These are phyloP conservation scores for Peromyscus attwateri DNA, from an alignment of 2,797 vertebrate genomes.

Conservation along the genomic window DNA sequence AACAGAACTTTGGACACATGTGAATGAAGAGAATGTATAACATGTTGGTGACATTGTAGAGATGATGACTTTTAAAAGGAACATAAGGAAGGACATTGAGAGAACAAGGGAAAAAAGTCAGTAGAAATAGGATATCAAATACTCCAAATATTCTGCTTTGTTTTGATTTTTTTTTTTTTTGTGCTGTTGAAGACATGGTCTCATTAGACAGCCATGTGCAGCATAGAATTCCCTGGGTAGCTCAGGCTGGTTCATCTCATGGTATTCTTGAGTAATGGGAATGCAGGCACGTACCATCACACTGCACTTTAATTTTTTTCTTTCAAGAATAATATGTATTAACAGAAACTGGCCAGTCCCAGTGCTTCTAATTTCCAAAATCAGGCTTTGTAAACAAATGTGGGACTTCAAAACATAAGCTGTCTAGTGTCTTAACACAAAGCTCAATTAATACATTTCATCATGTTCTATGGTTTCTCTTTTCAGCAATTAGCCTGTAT, in stretches of 20 bases:
- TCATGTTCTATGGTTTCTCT: slow-evolving; percentile 40
- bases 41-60: too few species aligned
- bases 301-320: background rate
- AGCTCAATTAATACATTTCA: background rate
- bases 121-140: background rate
- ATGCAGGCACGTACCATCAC: background rate
- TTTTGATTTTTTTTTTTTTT: background rate
- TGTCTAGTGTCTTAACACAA: slow-evolving; percentile 25
- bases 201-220: background rate
- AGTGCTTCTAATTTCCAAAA: background rate
- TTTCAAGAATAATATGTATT: background rate
- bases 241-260: background rate
- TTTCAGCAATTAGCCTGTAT: slow-evolving; percentile 39
- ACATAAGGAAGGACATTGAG: background rate
- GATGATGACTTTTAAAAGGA: background rate
- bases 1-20: background rate
- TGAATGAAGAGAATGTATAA: background rate
- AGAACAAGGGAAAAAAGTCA: background rate
- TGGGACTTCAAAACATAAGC: background rate
- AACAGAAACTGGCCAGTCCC: background rate
- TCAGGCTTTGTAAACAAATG: slow-evolving; percentile 19
- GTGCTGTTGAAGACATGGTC: background rate
- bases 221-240: background rate
- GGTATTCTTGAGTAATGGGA: background rate
- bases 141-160: background rate